Evolutionary conservation across 2,797 vertebrate species (phyloP), one percentile per base, ranked within the genome.

Genomic region (Hozukius guyotensis): DNA sequence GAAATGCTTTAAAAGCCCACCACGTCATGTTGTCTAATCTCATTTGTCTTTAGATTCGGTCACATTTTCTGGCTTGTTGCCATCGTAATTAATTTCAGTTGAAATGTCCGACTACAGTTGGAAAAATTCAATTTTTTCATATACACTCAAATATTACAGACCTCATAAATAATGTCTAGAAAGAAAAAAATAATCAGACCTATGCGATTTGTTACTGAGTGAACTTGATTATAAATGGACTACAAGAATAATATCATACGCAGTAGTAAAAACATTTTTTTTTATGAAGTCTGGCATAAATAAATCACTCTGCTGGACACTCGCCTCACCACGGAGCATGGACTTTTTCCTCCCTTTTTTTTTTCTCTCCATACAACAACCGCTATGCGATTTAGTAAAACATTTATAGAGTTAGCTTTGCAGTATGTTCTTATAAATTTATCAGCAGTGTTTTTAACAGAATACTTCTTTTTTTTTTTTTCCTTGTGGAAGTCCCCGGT

Each of bases 401-500:
- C 4, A 93, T 94, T 94, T 84, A 96, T 94, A 79, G 82, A 85
- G 92, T 93, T 93, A 92, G 91, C 93, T 94, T 95, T 92, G 89
- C 90, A 77, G 89, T 89, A 84, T 94, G 93, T 94, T 93, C 94
- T 95, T 94, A 95, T 96, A 96, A 94, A 96, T 95, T 89, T 95
- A 92, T 95, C 93, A 96, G 88, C 79, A 90, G 93, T 77, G 81
- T 93, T 95, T 94, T 93, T 87, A 91, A 91, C 81, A 62, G 79
- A 86, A 85, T 78, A 65, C 42, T 73, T 72, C 25, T 61, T 79
- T 76, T 46, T 74, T 72, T 10, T 29, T 46, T 8, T 2, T 8
- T n/a, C 1, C 6, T 36, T 22, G 81, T 76, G 68, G 79, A 84
- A 71, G 79, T 90, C 90, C 78, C 73, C n/a, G 66, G 84, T 92